These are phyloP conservation scores for Heliothis peltigera DNA, from an alignment of 2,888 invertebrate genomes.

Conservation along the genomic window DNA sequence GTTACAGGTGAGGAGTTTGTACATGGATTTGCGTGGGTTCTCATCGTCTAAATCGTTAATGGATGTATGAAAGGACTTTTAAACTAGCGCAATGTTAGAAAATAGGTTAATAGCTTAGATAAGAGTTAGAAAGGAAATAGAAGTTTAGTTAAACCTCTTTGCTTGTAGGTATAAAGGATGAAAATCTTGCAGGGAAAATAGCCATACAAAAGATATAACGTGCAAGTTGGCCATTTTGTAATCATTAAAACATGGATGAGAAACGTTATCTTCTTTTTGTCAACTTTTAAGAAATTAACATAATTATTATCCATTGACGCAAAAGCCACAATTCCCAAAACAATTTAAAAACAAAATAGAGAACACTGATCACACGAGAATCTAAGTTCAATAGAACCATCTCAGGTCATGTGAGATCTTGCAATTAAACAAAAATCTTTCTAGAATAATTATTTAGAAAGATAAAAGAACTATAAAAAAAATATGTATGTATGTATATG, in stretches of 20 bases:
- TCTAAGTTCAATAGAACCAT: conserved; percentile 58
- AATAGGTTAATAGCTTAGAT: neutral
- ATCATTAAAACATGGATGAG: too few species aligned
- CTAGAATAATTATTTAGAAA: conserved; percentile 56
- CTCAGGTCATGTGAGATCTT: conserved; percentile 53
- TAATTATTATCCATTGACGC: neutral
- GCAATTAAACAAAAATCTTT: conserved; percentile 55
- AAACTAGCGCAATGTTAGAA: conserved; percentile 4
- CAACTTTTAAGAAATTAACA: too few species aligned
- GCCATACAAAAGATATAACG: too few species aligned
- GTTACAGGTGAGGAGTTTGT: conserved; percentile 32
- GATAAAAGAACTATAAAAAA: conserved; percentile 54
- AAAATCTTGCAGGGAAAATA: too few species aligned
- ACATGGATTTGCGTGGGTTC: conserved; percentile 29
- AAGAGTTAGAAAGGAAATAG: neutral
- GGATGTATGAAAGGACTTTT: conserved; percentile 16
- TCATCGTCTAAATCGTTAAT: conserved; percentile 28
- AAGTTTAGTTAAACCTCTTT: accelerated
- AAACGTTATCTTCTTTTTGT: too few species aligned
- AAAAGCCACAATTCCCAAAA: neutral
- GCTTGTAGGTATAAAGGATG: too few species aligned
- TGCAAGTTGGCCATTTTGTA: too few species aligned
- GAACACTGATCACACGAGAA: conserved; percentile 4
- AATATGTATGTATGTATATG: conserved; percentile 52
- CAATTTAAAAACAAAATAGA: conserved; percentile 10